phyloP scores from a whole-genome alignment of 2,888 invertebrate genomes.

The Callimorpha dominula region DNA sequence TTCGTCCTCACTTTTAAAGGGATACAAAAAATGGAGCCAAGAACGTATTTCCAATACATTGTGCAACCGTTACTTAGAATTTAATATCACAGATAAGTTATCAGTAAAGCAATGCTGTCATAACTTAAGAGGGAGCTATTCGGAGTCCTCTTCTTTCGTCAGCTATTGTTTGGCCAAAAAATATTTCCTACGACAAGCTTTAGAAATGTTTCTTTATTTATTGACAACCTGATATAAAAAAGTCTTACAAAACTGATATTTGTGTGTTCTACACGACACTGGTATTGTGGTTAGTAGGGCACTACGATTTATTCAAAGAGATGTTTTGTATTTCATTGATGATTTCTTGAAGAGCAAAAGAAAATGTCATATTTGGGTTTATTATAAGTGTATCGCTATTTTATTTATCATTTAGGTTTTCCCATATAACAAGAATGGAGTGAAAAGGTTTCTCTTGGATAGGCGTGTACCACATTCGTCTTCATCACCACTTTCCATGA shows the following conservation, averaged over 20 bases:
- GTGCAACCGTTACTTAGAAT: slow-evolving; percentile 44
- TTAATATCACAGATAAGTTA: slow-evolving; percentile 54
- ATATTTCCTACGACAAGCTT: slow-evolving; percentile 40
- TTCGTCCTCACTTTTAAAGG: slow-evolving; percentile 12
- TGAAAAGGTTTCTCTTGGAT: too few relatives aligned
- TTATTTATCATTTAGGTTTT: too few relatives aligned
- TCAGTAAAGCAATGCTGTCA: slow-evolving; percentile 45
- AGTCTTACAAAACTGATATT: slow-evolving; percentile 42
- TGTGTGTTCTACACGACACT: slow-evolving; percentile 32
- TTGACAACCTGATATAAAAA: slow-evolving; percentile 59
- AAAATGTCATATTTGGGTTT: slow-evolving; percentile 12
- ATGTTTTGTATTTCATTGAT: slow-evolving; percentile 28
- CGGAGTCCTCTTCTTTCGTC: slow-evolving; percentile 32
- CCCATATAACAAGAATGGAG: too few relatives aligned
- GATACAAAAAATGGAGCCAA: slow-evolving; percentile 17
- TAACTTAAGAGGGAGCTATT: slow-evolving; percentile 38
- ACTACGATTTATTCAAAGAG: slow-evolving; percentile 20
- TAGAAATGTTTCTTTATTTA: slow-evolving; percentile 59
- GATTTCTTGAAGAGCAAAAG: slow-evolving; percentile 16
- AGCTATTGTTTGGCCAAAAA: slow-evolving; percentile 50
- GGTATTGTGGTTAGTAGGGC: slow-evolving; percentile 38
- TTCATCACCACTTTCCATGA: too few relatives aligned
- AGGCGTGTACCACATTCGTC: too few relatives aligned
- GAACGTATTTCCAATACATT: slow-evolving; percentile 48
- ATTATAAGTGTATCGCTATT: neutral